Conservation (phyloP, 2,797 vertebrate species). For the Buphagus erythrorhynchus region DNA sequence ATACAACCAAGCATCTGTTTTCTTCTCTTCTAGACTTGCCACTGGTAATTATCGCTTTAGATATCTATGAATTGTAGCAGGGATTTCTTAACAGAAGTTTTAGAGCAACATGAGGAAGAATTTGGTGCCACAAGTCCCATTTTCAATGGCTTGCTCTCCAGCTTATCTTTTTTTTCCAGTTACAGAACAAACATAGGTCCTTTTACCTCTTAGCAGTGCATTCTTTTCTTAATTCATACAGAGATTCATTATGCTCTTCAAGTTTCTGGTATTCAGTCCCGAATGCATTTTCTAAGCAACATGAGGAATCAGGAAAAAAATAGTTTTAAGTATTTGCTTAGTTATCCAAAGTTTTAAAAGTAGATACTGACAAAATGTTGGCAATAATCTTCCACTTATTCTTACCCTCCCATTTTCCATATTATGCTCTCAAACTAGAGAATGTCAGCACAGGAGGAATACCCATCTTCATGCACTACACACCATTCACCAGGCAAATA, state of each 20-base stretch:
- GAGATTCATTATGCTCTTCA: constrained; percentile 86
- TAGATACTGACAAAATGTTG: background rate
- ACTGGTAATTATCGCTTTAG: background rate
- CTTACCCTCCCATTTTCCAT: background rate
- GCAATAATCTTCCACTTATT: background rate
- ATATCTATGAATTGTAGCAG: background rate
- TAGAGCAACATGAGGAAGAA: background rate
- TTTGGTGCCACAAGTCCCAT: background rate
- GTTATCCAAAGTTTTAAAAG: background rate
- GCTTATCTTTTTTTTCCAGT: background rate
- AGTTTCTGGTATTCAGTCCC: constrained; percentile 84
- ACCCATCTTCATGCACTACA: background rate
- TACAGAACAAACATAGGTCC: background rate
- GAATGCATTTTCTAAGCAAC: constrained; percentile 84
- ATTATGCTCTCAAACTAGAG: background rate
- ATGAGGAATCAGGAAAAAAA: background rate
- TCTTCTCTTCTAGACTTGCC: background rate
- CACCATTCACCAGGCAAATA: background rate
- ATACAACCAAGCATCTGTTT: background rate
- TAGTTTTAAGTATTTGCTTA: background rate
- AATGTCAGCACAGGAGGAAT: background rate
- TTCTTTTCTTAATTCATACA: constrained; percentile 90
- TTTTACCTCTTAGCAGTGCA: constrained; percentile 94
- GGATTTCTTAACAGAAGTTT: background rate
- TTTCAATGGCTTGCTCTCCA: background rate